Evolutionary conservation across 30 jellyfish, hydroid and myxozoan species (phyloP).

Genomic region (Chironex yamaguchii): DNA sequence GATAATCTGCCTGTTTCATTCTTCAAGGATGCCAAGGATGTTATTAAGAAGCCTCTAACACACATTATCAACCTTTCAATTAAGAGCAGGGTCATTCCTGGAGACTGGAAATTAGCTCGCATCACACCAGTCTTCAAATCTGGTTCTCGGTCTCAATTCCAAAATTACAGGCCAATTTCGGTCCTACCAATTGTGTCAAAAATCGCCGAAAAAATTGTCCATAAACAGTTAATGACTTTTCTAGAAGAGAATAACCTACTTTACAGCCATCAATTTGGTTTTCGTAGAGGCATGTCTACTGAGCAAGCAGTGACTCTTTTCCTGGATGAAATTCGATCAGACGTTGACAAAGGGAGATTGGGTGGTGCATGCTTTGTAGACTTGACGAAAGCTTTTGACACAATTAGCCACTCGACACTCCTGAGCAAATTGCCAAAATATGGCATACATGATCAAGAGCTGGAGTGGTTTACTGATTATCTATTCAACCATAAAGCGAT

Average conservation of each 20-base stretch:
- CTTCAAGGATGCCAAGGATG: too few species aligned
- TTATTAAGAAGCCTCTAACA: too few species aligned
- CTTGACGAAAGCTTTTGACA: constrained; percentile 2
- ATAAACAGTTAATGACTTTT: constrained; percentile 1
- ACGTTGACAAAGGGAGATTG: too few species aligned
- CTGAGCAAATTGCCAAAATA: constrained; percentile 2
- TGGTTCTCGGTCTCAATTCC: too few species aligned
- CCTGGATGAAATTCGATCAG: too few species aligned
- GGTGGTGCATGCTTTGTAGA: background rate
- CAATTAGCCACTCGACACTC: background rate
- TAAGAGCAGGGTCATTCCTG: too few species aligned
- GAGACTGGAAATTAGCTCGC: too few species aligned
- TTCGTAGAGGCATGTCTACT: constrained; percentile 1
- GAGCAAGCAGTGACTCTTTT: too few species aligned
- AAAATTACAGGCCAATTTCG: constrained; percentile 15
- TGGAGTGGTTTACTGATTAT: constrained; percentile 6
- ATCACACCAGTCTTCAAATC: too few species aligned
- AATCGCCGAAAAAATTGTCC: constrained; percentile 16
- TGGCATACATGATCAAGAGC: constrained; percentile 4
- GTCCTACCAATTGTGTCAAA: constrained; percentile 35
- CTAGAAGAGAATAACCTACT: constrained; percentile 51
- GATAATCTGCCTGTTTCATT: too few species aligned
- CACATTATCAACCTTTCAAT: too few species aligned
- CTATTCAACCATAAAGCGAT: constrained; percentile 5
- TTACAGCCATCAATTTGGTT: constrained; percentile 37